phyloP scores from a whole-genome alignment of 1,140 invertebrate genomes.

The Diabrotica undecimpunctata region DNA sequence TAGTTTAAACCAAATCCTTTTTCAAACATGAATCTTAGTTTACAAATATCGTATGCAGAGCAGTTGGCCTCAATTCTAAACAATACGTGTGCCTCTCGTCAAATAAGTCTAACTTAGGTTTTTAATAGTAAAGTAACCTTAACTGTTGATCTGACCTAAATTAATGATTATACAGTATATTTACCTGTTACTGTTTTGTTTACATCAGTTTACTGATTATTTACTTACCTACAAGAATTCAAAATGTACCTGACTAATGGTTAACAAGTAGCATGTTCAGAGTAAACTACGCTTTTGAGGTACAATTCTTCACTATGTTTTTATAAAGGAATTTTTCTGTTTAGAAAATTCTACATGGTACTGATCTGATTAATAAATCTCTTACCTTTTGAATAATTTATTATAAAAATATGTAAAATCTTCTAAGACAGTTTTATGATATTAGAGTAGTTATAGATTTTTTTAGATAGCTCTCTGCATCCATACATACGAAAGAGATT shows the following conservation, averaged over 20 bases:
- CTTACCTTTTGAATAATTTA: conserved; percentile 38
- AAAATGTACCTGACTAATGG: conserved; percentile 36
- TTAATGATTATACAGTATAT: no score
- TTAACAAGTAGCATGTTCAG: conserved; percentile 30
- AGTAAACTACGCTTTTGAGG: conserved; percentile 29
- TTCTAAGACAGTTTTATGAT: conserved; percentile 36
- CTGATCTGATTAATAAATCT: conserved; percentile 35
- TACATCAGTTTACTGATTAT: no score
- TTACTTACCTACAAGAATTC: conserved; percentile 17
- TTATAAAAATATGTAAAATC: conserved; percentile 31
- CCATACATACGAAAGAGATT: conserved; percentile 32
- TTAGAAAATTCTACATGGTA: conserved; percentile 32
- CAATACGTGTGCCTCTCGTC: no score
- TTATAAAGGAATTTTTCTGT: conserved; percentile 23
- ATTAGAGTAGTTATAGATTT: conserved; percentile 38
- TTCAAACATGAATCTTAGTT: no score
- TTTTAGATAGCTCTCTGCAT: conserved; percentile 43
- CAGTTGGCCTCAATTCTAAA: no score
- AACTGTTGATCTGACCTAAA: no score
- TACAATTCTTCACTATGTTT: conserved; percentile 30
- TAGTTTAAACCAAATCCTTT: no score
- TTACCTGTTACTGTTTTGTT: no score
- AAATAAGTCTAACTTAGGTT: no score
- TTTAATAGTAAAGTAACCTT: no score
- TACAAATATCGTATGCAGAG: no score